These are phyloP conservation scores for Scaptomyza reducta DNA, from an alignment of 2,888 invertebrate species.

Conservation along the genomic window DNA sequence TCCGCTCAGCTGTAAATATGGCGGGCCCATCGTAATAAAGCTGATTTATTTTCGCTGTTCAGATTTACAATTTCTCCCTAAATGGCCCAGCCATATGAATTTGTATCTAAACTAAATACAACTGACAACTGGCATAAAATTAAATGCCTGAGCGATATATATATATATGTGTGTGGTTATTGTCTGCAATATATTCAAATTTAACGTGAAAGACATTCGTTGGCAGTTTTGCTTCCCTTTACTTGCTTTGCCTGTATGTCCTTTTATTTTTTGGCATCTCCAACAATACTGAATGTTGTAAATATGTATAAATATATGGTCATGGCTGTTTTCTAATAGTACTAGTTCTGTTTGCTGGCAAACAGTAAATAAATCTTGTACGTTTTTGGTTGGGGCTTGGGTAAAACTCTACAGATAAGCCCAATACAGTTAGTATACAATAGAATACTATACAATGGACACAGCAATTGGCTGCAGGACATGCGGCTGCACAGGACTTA, in stretches of 20 bases:
- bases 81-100: slow-evolving; percentile 39
- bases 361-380: slow-evolving; percentile 58
- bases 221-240: slow-evolving; percentile 15
- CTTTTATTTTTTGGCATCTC: slow-evolving; percentile 7
- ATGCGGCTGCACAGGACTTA: slow-evolving; percentile 39
- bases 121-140: slow-evolving; percentile 32
- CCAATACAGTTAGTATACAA: slow-evolving; percentile 29
- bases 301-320: slow-evolving; percentile 19
- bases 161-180: slow-evolving; percentile 58
- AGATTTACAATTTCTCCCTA: slow-evolving; percentile 64
- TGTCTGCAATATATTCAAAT: slow-evolving; percentile 64
- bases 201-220: slow-evolving; percentile 51
- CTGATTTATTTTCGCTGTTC: slow-evolving; percentile 78
- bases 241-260: too few relatives aligned
- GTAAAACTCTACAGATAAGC: slow-evolving; percentile 53
- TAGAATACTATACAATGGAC: slow-evolving; percentile 45
- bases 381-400: slow-evolving; percentile 42
- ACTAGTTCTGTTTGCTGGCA: slow-evolving; percentile 41
- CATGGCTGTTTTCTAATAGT: slow-evolving; percentile 49
- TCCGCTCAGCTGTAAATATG: slow-evolving; percentile 64
- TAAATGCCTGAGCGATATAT: slow-evolving; percentile 41
- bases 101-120: slow-evolving; percentile 40
- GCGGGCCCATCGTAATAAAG: slow-evolving; percentile 72
- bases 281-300: not conserved
- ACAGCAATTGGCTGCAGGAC: slow-evolving; percentile 65